Evolutionary conservation across 2,888 invertebrate genomes (phyloP), one percentile per base, ranked within the genome.

Genomic region (Acanthosoma haemorrhoidale): DNA sequence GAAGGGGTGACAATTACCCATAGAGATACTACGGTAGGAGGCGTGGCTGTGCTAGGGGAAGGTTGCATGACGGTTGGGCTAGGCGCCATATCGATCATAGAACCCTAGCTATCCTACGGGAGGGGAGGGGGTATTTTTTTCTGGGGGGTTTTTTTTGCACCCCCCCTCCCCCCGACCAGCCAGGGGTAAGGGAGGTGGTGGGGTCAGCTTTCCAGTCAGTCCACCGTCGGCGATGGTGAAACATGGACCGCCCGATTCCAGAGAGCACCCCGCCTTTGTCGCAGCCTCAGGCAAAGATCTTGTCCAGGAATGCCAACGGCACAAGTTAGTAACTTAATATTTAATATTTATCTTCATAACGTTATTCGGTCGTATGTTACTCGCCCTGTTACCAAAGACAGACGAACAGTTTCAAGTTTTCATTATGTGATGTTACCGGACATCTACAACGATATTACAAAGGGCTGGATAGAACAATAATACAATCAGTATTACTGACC

Each of bases 261-360:
- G 72, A 72, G 51, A 66, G 51, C 32, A 58, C 70, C 4, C 43
- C 70, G 38, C 67, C 72, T n/a, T 66, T 57, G 25, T 31, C 71
- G 15, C 16, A 60, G 41, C 15, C 59, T 34, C 71, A 51, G 70
- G 51, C 73, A 25, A 77, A 77, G 74, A 76, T 77, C 41, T 69
- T 77, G 41, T 75, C 76, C 38, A 74, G 77, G 61, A 77, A 77
- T 75, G 76, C 76, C 57, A 77, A 77, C 73, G 76, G 76, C 69
- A 77, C 77, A 58, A 73, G 77, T 77, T 72, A 77, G 77, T 75
- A 58, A 32, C 43, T 25, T 38, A 38, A 38, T 38, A 38, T 11
- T 38, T 11, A 38, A 11, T 11, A 38, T 11, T 9, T 38, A 38
- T 13, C 9, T 38, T 38, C 9, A 11, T 38, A 38, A 38, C 9